A percentile compares a stretch with the other conserved stretches of the same genome.
phyloP scores from a whole-genome alignment of 2,888 invertebrate genomes.

The Pristionchus fissidentatus region DNA sequence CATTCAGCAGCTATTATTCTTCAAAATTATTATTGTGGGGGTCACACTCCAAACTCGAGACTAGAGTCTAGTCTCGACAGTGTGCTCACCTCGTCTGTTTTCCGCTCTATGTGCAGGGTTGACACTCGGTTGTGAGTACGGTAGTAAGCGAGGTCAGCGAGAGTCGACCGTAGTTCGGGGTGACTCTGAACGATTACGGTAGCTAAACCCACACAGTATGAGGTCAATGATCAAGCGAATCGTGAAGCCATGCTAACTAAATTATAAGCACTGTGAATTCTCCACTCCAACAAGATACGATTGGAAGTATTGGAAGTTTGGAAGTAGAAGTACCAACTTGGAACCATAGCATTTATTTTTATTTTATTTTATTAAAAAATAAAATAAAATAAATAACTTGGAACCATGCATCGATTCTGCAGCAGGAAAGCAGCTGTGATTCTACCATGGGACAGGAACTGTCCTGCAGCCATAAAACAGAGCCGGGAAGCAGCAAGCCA shows the following conservation, averaged over 20 bases:
- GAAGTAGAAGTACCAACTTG: too few relatives aligned
- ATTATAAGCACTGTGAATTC: not conserved
- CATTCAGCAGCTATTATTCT: too few relatives aligned
- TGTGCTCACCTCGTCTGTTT: slow-evolving; percentile 16
- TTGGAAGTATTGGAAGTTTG: not conserved
- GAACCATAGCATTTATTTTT: not conserved
- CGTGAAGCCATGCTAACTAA: too few relatives aligned
- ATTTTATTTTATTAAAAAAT: not conserved
- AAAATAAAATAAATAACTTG: not conserved
- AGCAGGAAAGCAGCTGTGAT: not conserved
- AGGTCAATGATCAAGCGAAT: slow-evolving; percentile 33
- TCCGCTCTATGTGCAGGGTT: slow-evolving; percentile 43
- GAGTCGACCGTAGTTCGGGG: slow-evolving; percentile 47
- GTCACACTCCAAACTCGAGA: too few relatives aligned
- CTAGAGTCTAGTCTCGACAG: slow-evolving; percentile 7
- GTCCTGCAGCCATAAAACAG: not conserved
- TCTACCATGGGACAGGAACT: too few relatives aligned
- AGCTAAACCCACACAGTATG: not conserved
- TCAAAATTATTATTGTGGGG: too few relatives aligned
- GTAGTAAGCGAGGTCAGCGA: slow-evolving; percentile 18
- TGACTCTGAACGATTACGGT: slow-evolving; percentile 35
- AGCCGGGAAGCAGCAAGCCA: not conserved
- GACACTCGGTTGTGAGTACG: slow-evolving; percentile 46
- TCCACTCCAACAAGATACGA: too few relatives aligned
- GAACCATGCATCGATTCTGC: not conserved